Evolutionary conservation across 2,113 vertebrate species (phyloP).

Genomic region (Oostethus manadensis): DNA sequence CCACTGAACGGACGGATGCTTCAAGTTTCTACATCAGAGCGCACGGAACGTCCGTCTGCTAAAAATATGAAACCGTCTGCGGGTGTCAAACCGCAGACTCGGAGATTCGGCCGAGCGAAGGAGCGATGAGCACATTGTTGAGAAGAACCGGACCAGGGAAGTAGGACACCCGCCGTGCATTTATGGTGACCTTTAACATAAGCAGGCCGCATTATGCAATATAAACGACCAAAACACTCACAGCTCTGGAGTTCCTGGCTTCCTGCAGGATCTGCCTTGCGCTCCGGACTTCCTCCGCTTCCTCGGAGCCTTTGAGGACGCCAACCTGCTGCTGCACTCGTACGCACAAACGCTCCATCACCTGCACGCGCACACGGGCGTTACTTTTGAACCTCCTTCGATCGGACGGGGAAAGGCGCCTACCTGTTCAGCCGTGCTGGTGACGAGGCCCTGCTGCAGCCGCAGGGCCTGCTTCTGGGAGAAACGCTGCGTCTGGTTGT

Average conservation of each 20-base stretch:
- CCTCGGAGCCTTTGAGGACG: conserved; percentile 76
- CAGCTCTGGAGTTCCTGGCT: conserved; percentile 84
- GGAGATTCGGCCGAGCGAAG: too few relatives aligned
- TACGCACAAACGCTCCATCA: conserved; percentile 85
- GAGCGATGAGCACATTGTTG: too few relatives aligned
- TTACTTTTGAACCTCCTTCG: background rate
- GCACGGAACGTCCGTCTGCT: too few relatives aligned
- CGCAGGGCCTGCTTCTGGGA: conserved; percentile 84
- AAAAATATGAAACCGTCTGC: too few relatives aligned
- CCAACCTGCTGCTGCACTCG: conserved; percentile 83
- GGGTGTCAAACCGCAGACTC: too few relatives aligned
- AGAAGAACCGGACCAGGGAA: too few relatives aligned
- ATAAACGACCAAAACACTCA: conserved; percentile 52
- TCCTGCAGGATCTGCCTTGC: conserved; percentile 86
- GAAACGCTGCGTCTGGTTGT: conserved; percentile 82
- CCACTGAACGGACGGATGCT: too few relatives aligned
- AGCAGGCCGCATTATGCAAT: too few relatives aligned
- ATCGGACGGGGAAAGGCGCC: conserved; percentile 50
- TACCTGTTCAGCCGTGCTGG: conserved; percentile 87
- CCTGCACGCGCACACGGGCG: conserved; percentile 39
- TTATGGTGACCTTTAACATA: too few relatives aligned
- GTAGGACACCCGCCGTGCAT: too few relatives aligned
- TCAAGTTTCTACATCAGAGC: too few relatives aligned
- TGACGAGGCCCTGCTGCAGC: conserved; percentile 84
- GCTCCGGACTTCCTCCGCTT: conserved; percentile 79